Evolutionary conservation across 2,113 vertebrate species (phyloP), one percentile per base, ranked within the genome.

Genomic region (Danionella cerebrum): DNA sequence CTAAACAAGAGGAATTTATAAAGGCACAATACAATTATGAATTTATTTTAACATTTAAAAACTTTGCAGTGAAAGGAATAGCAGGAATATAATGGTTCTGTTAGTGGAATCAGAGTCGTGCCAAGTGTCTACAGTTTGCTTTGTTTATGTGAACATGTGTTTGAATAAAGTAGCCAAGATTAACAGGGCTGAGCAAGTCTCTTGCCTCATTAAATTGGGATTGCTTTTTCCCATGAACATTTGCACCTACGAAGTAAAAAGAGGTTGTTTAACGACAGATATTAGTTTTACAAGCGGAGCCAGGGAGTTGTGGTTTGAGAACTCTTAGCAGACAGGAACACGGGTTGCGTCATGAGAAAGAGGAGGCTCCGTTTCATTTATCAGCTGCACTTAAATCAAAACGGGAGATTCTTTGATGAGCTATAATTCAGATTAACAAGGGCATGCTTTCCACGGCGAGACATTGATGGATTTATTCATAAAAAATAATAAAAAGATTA

Each of bases 211-310:
- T 70, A 75, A 76, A 75, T 19, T 50, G 48, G 58, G 52, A 74
- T 64, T 65, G 41, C 22, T 65, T 73, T 77, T 77, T 76, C 76
- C 69, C 74, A 71, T 78, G 69, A 62, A 75, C 51, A 31, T 68
- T 48, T 70, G 55, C 36, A 79, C 57, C 70, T 47, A 47, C 62
- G 66, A 60, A 14, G 36, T n/a, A 41, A 55, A 70, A 55, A 70
- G 42, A 64, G 24, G 24, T 67, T 65, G 74, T 72, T 76, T 65
- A 77, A 54, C 70, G 45, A 14, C 64, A 74, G 55, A 72, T 24
- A 62, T 81, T 71, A 52, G 60, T 73, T 75, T 78, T 74, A 76
- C 65, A 78, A 69, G 57, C 73, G 48, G 60, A 27, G 48, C 35
- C 70, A 54, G 62, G 66, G 55, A 65, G 38, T 64, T 66, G 47